These are phyloP conservation scores for Sinhomidia bicolor DNA, from an alignment of 2,888 invertebrate genomes.

Conservation along the genomic window DNA sequence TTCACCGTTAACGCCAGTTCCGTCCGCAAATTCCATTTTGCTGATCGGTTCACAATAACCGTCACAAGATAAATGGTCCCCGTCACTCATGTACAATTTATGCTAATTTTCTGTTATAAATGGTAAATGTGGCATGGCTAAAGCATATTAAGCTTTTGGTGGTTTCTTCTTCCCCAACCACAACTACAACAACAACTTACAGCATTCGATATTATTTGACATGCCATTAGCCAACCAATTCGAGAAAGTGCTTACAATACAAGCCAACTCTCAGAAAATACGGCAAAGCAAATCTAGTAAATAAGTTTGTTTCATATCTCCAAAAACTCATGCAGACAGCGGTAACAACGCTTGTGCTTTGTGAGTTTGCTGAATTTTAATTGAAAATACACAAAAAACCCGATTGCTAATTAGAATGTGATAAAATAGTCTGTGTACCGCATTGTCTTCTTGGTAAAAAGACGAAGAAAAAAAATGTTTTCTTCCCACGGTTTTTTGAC, in stretches of 20 bases:
- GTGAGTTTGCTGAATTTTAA: slow-evolving; percentile 31
- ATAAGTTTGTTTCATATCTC: neutral
- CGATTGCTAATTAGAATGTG: slow-evolving; percentile 35
- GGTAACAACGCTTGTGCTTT: neutral
- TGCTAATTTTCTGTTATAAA: slow-evolving; percentile 36
- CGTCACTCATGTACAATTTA: slow-evolving; percentile 44
- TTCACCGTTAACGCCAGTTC: neutral
- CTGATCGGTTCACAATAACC: slow-evolving; percentile 17
- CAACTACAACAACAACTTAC: too few relatives aligned
- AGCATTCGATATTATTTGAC: neutral
- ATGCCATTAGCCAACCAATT: neutral
- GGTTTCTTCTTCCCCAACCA: too few relatives aligned
- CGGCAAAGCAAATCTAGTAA: neutral
- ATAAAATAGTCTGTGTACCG: slow-evolving; percentile 2
- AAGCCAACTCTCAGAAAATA: too few relatives aligned
- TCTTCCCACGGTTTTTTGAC: slow-evolving; percentile 38
- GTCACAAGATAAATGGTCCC: slow-evolving; percentile 43
- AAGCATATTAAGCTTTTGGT: neutral
- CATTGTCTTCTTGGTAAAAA: slow-evolving; percentile 9
- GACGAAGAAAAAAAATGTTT: neutral
- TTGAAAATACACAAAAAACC: slow-evolving; percentile 26
- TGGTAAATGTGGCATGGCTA: neutral
- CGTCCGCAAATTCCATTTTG: neutral
- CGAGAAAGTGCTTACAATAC: neutral
- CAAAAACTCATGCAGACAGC: neutral